Conservation (phyloP, 2,113 vertebrate genomes). For the Butorides virescens region DNA sequence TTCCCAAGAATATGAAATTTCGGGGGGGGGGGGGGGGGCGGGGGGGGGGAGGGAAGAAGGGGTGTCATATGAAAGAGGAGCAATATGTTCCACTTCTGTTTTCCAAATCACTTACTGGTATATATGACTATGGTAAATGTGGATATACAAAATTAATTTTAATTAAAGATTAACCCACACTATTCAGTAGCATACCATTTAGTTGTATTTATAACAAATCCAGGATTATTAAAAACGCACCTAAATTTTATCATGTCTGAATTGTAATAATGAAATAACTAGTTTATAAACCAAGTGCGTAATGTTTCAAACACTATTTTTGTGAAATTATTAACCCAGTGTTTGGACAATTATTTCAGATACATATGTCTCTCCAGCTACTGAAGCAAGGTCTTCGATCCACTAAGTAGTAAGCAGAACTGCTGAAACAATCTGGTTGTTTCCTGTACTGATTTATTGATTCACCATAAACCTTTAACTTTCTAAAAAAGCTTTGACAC, state of each 20-base stretch:
- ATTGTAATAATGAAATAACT: not conserved
- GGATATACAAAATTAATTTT: not conserved
- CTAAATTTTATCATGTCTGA: not conserved
- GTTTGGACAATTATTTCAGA: not conserved
- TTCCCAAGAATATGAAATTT: not conserved
- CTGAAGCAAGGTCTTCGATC: not conserved
- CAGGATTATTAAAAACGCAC: not conserved
- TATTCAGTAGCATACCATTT: not conserved
- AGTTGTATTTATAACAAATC: not conserved
- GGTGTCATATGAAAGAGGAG: not conserved
- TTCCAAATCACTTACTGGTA: not conserved
- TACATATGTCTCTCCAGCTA: not conserved
- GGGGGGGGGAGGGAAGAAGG: too few relatives aligned
- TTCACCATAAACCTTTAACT: not conserved
- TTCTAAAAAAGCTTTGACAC: not conserved
- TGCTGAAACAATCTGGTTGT: not conserved
- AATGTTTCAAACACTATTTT: not conserved
- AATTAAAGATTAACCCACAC: not conserved
- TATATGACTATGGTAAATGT: not conserved
- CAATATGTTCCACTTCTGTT: not conserved
- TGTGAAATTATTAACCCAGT: not conserved
- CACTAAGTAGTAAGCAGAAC: not conserved
- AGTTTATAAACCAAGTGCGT: not conserved
- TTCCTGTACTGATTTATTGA: not conserved
- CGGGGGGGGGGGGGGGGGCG: not conserved